Evolutionary conservation across 1,140 invertebrate species (phyloP).

Genomic region (Neelides sp.): DNA sequence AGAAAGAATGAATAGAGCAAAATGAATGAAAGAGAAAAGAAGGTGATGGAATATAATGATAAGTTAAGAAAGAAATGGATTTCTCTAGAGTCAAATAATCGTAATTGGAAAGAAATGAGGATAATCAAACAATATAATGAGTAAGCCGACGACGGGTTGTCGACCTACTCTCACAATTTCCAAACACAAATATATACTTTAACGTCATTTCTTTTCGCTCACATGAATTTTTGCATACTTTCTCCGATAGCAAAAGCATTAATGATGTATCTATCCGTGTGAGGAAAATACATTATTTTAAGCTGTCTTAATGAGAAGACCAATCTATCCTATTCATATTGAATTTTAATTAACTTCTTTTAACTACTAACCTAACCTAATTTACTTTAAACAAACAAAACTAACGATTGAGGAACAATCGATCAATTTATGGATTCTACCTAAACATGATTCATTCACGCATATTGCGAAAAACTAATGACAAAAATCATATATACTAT

Average conservation of each 20-base stretch:
- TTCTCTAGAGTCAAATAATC: constrained; percentile 1
- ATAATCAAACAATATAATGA: neutral
- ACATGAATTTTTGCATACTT: constrained; percentile 9
- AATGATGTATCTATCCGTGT: neutral
- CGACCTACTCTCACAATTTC: too few species aligned
- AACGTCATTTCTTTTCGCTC: neutral
- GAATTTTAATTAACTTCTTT: too few species aligned
- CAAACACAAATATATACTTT: constrained; percentile 1
- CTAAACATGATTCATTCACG: too few species aligned
- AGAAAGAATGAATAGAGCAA: neutral
- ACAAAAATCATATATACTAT: too few species aligned
- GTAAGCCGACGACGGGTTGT: too few species aligned
- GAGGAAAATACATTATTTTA: neutral
- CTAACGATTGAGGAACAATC: too few species aligned
- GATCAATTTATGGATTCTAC: too few species aligned
- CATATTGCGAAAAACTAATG: too few species aligned
- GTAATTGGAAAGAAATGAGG: neutral
- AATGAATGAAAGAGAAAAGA: constrained; percentile 6
- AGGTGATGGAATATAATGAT: neutral
- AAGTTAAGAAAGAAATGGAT: constrained; percentile 2
- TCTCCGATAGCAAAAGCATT: constrained; percentile 2
- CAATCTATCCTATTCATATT: too few species aligned
- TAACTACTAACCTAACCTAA: too few species aligned
- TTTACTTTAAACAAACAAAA: too few species aligned
- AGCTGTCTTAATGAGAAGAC: too few species aligned